Conservation (phyloP, 2,113 vertebrate species). For the Tenebrosternarchus preto region DNA sequence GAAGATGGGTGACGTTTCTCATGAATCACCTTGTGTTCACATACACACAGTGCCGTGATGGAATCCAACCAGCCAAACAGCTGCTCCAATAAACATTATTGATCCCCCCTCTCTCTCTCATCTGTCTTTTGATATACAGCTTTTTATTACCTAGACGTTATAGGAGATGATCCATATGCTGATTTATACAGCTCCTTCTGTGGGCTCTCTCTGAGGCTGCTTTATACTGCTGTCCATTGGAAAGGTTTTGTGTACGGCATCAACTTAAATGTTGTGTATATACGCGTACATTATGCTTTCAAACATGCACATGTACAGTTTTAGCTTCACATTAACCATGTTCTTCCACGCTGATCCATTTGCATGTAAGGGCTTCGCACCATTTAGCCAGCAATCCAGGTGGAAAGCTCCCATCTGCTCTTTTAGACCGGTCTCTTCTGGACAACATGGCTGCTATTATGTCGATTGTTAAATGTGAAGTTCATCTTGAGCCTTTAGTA, state of each 20-base stretch:
- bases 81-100: conserved; percentile 69
- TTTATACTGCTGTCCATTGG: neutral
- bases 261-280: too few species aligned
- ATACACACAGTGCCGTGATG: conserved; percentile 61
- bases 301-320: neutral
- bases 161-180: conserved; percentile 24
- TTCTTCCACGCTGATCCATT: neutral
- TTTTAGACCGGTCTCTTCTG: conserved; percentile 10
- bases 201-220: neutral
- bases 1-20: conserved; percentile 12
- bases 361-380: conserved; percentile 11
- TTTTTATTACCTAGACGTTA: conserved; percentile 23
- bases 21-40: conserved; percentile 40
- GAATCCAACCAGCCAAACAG: conserved; percentile 62
- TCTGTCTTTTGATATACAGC: conserved; percentile 36
- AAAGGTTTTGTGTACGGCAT: neutral
- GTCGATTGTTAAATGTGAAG: neutral
- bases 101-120: conserved; percentile 48
- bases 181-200: conserved; percentile 50
- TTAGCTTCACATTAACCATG: conserved; percentile 12
- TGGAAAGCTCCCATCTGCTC: conserved; percentile 40
- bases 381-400: conserved; percentile 41
- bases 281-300: neutral
- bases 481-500: neutral
- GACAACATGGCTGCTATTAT: neutral